Percentiles rank a stretch among this genome's conserved stretches.
Evolutionary conservation across 1,140 invertebrate species (phyloP).

Genomic region (Tetramorium parvispinum): DNA sequence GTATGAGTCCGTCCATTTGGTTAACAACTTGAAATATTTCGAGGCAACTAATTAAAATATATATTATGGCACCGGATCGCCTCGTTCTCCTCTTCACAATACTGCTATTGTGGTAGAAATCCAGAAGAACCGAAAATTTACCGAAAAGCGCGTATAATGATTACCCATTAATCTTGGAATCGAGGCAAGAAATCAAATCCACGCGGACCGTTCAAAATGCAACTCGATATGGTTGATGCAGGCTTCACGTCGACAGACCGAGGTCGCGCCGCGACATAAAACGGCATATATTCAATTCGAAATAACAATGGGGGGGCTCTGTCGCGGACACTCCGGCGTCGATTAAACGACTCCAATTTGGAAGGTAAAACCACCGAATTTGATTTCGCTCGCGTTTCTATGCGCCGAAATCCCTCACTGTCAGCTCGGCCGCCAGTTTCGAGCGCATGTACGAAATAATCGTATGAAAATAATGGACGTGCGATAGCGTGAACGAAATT

Average conservation of each 20-base stretch:
- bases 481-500: neutral
- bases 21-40: neutral
- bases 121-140: neutral
- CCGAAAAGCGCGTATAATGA: conserved; percentile 22
- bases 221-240: conserved; percentile 57
- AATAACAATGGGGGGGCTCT: conserved; percentile 56
- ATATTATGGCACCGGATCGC: neutral
- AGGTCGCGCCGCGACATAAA: conserved; percentile 49
- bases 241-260: conserved; percentile 25
- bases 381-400: conserved; percentile 59
- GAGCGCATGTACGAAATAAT: conserved; percentile 41
- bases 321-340: conserved; percentile 56
- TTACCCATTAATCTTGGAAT: conserved; percentile 15
- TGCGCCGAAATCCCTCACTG: conserved; percentile 59
- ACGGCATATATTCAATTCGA: conserved; percentile 54
- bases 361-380: conserved; percentile 58
- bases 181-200: conserved; percentile 53
- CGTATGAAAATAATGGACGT: conserved; percentile 56
- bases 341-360: conserved; percentile 58
- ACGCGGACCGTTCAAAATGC: conserved; percentile 43
- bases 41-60: neutral
- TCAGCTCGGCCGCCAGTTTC: conserved; percentile 22
- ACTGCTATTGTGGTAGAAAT: neutral
- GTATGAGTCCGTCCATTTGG: neutral
- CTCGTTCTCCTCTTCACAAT: neutral